A percentile compares a stretch with the other conserved stretches of the same genome.
phyloP scores from a whole-genome alignment of 1,140 invertebrate genomes.

The Sitobion miscanthi region DNA sequence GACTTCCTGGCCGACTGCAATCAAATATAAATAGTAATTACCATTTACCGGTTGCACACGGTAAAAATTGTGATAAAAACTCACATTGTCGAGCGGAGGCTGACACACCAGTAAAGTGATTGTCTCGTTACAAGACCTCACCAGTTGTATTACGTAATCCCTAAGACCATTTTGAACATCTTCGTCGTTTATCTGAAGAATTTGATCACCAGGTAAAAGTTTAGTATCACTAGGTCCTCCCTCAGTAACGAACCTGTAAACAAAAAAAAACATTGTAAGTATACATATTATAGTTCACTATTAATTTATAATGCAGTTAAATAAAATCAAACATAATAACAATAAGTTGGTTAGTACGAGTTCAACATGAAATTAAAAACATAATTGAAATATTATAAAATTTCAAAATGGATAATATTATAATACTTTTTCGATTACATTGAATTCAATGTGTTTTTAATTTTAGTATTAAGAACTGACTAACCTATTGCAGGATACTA shows the following conservation, averaged over 20 bases:
- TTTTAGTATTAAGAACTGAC: background rate
- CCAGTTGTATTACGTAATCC: conserved; percentile 88
- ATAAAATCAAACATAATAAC: background rate
- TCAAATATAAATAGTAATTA: background rate
- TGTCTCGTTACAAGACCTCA: conserved; percentile 78
- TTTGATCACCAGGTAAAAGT: conserved; percentile 88
- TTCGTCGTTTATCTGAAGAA: conserved; percentile 86
- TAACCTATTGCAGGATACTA: no score
- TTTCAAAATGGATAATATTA: no score
- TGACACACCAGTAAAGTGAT: conserved; percentile 83
- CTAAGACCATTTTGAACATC: conserved; percentile 83
- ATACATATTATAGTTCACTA: background rate
- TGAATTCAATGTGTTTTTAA: no score
- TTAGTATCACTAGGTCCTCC: conserved; percentile 89
- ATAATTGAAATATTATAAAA: no score
- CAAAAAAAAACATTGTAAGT: background rate
- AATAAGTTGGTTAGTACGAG: background rate
- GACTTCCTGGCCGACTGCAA: conserved; percentile 74
- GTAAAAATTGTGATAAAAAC: conserved; percentile 61
- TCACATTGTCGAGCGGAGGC: conserved; percentile 75
- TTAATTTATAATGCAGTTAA: background rate
- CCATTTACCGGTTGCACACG: background rate
- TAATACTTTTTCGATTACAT: no score
- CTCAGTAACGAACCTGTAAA: conserved; percentile 75
- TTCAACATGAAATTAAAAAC: no score